Percentiles rank a stretch among this genome's conserved stretches.
Evolutionary conservation across 1,140 invertebrate species (phyloP).

Genomic region (Diachasma alloeum): DNA sequence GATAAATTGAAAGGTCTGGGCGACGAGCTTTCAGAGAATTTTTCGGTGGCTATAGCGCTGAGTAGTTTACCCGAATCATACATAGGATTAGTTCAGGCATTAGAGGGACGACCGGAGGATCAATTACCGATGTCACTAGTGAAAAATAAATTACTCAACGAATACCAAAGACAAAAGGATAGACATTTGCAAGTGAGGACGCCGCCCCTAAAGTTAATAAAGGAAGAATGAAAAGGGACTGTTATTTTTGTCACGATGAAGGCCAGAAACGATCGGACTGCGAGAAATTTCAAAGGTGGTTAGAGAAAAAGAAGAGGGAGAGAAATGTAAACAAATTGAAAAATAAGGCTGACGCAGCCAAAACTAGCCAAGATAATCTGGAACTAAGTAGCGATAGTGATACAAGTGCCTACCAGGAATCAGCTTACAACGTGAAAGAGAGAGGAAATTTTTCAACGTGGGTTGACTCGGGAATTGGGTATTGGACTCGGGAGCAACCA

Average conservation of each 20-base stretch:
- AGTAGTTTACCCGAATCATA: conserved; percentile 32
- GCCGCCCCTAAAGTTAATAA: background rate
- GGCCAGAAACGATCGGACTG: background rate
- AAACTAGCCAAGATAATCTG: no score
- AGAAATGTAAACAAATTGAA: background rate
- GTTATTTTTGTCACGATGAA: background rate
- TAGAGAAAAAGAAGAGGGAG: background rate
- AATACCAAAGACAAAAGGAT: conserved; percentile 20
- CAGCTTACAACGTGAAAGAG: background rate
- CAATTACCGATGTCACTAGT: conserved; percentile 26
- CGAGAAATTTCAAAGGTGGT: background rate
- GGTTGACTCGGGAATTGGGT: no score
- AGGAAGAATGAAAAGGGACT: background rate
- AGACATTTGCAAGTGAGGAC: background rate
- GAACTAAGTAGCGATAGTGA: background rate
- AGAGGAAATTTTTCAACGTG: background rate
- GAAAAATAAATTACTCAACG: conserved; percentile 34
- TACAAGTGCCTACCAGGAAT: background rate
- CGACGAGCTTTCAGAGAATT: background rate
- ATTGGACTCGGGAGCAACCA: background rate
- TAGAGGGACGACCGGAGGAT: conserved; percentile 33
- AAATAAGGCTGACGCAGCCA: background rate
- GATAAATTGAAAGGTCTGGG: conserved; percentile 5
- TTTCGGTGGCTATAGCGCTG: background rate
- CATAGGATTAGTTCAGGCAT: conserved; percentile 31